Conservation (phyloP, 1,140 invertebrate genomes). For the Teleopsis dalmanni region DNA sequence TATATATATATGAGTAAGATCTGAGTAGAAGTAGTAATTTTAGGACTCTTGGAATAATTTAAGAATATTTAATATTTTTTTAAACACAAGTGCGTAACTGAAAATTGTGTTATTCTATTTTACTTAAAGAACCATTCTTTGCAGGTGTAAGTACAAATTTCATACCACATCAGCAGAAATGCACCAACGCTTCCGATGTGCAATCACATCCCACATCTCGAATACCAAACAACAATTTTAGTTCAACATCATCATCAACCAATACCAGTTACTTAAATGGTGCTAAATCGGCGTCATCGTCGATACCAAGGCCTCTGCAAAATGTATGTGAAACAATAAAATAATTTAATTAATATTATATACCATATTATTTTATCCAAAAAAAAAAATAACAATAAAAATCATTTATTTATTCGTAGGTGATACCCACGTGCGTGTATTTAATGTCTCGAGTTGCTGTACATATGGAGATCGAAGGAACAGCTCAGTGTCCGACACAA, state of each 20-base stretch:
- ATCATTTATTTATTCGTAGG: constrained; percentile 14
- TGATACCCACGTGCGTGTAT: constrained; percentile 55
- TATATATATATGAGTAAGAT: too few relatives aligned
- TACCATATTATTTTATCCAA: background rate
- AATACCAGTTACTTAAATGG: constrained; percentile 21
- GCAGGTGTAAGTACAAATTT: constrained; percentile 23
- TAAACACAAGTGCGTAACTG: background rate
- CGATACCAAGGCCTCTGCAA: constrained; percentile 32
- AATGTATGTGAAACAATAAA: constrained; percentile 23
- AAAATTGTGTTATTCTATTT: background rate
- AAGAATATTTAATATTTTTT: too few relatives aligned
- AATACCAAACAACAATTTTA: background rate
- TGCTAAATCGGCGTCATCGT: constrained; percentile 26
- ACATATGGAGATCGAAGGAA: constrained; percentile 64
- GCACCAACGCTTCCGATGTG: constrained; percentile 18
- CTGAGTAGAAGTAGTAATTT: too few relatives aligned
- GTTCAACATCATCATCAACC: background rate
- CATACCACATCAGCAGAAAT: constrained; percentile 27
- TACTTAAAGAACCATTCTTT: constrained; percentile 20
- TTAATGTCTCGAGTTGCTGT: constrained; percentile 59
- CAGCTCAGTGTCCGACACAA: constrained; percentile 51
- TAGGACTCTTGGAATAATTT: too few relatives aligned
- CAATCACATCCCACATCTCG: background rate
- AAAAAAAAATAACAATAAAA: background rate
- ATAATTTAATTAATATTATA: background rate